Base-by-base conservation (phyloP, 30 jellyfish, hydroid and myxozoan species). In the Phacellophora camtschatica region DNA sequence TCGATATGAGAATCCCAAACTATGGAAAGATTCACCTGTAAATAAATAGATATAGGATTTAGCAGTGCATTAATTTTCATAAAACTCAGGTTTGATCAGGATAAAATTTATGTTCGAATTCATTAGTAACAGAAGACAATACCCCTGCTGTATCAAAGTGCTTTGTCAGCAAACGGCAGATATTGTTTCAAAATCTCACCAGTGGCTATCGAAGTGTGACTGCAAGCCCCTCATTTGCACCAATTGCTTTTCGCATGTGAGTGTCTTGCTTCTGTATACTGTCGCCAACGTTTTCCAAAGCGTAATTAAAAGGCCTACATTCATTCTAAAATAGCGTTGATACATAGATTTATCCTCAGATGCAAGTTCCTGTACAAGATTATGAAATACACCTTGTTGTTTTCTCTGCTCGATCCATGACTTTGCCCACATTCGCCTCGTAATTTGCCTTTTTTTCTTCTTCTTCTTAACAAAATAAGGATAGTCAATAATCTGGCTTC, bases 201-300 rank as follows among this genome's bases (percentile, higher is more conserved):
- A 22, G 41, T 62, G 37, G 51, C 76, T 62, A 62, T 62, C 76
- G 76, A 16, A 67, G 66, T 37, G 82, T 67, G 64, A 67, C 43
- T n/a, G 82, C 5, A 20, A 67, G 82, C 27, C 82, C 27, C 41
- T 67, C 82, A 8, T 22, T 29, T 41, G 82, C 82, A 31, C 71
- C 37, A 7, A 15, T 32, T 41, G 66, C 18, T 8, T 67, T 29
- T 24, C 34, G 82, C 71, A 33, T 67, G 23, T 67, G 64, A 15
- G 82, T 67, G 82, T 67, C 82, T 46, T 67, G 66, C 36, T 36
- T 67, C 15, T 7, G 13, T n/a, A 67, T 67, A 11, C 28, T 45
- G 7, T 34, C 29, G 24, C 43, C 5, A 5, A 67, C 82, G 15
- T 67, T 33, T 16, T 22, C 35, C 31, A 36, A 35, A 67, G 37